Evolutionary conservation across 2,113 vertebrate species (phyloP).

Genomic region (Bubalus kerabau): DNA sequence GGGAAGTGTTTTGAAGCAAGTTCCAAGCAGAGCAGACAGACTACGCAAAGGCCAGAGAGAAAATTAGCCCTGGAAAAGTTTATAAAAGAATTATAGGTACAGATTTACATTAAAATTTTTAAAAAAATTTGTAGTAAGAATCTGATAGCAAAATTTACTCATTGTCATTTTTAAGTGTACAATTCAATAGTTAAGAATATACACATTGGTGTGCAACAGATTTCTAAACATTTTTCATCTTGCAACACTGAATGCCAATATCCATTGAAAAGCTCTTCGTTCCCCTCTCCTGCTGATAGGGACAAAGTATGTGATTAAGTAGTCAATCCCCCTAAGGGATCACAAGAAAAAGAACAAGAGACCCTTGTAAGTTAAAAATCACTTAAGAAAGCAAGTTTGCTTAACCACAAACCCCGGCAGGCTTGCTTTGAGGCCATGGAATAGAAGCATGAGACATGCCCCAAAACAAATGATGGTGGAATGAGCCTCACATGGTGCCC

Average conservation of each 20-base stretch:
- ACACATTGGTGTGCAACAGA: background rate
- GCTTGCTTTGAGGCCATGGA: background rate
- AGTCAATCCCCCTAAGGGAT: background rate
- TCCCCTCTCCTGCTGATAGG: background rate
- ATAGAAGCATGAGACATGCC: background rate
- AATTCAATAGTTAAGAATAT: background rate
- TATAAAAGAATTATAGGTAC: background rate
- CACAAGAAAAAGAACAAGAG: background rate
- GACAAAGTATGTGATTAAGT: background rate
- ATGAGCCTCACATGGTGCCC: accelerated
- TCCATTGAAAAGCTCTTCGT: background rate
- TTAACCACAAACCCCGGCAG: background rate
- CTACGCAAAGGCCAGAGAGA: background rate
- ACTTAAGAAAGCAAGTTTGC: background rate
- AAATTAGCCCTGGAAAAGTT: background rate
- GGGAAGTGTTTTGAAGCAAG: background rate
- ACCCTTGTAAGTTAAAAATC: background rate
- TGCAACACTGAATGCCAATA: background rate
- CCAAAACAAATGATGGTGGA: background rate
- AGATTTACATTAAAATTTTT: background rate
- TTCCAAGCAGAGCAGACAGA: background rate
- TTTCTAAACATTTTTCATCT: background rate
- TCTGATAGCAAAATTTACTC: background rate
- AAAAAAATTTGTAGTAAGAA: background rate
- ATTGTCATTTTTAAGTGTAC: background rate